A percentile compares a stretch with the other conserved stretches of the same genome.
These are phyloP conservation scores for Megamerina dolium DNA, from an alignment of 2,888 invertebrate genomes.

Conservation along the genomic window DNA sequence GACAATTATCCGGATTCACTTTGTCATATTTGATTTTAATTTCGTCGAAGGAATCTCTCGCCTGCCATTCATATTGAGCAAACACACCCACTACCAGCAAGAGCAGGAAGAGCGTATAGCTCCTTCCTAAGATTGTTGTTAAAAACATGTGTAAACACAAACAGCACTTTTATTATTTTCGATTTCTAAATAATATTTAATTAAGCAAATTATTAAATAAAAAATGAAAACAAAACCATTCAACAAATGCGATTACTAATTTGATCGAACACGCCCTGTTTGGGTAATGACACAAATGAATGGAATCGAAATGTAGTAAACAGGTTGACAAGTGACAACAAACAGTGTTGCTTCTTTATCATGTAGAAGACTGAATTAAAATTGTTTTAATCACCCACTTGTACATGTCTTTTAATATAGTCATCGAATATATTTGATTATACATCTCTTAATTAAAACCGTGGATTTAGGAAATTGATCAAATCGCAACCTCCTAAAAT, in stretches of 20 bases:
- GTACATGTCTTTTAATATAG: too few species aligned
- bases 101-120: slow-evolving; percentile 42
- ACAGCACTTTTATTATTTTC: not conserved
- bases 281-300: slow-evolving; percentile 20
- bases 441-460: too few species aligned
- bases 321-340: too few species aligned
- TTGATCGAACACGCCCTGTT: slow-evolving; percentile 20
- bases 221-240: slow-evolving; percentile 10
- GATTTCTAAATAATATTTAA: not conserved
- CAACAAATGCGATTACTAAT: slow-evolving; percentile 19
- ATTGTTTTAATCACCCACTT: too few species aligned
- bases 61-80: slow-evolving; percentile 89
- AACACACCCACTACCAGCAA: slow-evolving; percentile 58
- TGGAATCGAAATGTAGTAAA: slow-evolving; percentile 7
- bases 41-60: slow-evolving; percentile 83
- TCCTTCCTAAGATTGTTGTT: slow-evolving; percentile 41
- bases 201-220: not conserved
- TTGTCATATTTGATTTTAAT: slow-evolving; percentile 76
- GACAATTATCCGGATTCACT: slow-evolving; percentile 83
- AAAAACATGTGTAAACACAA: slow-evolving; percentile 28
- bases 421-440: too few species aligned
- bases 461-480: too few species aligned
- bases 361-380: too few species aligned
- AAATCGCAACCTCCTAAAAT: too few species aligned
- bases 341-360: too few species aligned